A percentile compares a stretch with the other conserved stretches of the same genome.
Evolutionary conservation across 2,888 invertebrate genomes (phyloP).

Genomic region (Liopterus haemorrhoidalis): DNA sequence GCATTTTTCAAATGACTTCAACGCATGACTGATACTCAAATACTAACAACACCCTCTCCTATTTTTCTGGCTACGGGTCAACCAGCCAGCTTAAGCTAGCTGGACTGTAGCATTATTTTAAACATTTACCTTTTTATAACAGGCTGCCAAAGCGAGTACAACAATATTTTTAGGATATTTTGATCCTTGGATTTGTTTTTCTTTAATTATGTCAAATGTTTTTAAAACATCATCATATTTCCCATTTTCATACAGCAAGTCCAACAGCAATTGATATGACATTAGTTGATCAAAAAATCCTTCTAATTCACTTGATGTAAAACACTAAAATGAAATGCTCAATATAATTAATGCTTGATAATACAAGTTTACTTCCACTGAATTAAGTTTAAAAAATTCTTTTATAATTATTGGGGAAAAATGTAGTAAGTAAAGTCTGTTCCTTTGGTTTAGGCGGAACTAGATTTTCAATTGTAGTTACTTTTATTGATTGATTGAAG

Average conservation of each 20-base stretch:
- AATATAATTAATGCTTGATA: constrained; percentile 10
- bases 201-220: constrained; percentile 56
- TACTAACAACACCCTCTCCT: no score
- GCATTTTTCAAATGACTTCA: no score
- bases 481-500: no score
- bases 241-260: constrained; percentile 62
- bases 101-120: no score
- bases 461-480: no score
- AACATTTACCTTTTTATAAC: constrained; percentile 64
- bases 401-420: no score
- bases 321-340: constrained; percentile 50
- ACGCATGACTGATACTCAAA: no score
- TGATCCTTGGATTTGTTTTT: constrained; percentile 56
- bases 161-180: constrained; percentile 64
- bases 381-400: neutral
- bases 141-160: constrained; percentile 62
- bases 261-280: constrained; percentile 62
- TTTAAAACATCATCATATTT: constrained; percentile 62
- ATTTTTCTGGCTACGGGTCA: no score
- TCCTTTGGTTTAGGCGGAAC: no score
- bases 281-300: constrained; percentile 69
- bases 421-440: no score
- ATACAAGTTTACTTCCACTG: neutral
- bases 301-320: constrained; percentile 54
- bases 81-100: no score